Evolutionary conservation across 2,888 invertebrate genomes (phyloP).

Genomic region (Andricus quercusramuli): DNA sequence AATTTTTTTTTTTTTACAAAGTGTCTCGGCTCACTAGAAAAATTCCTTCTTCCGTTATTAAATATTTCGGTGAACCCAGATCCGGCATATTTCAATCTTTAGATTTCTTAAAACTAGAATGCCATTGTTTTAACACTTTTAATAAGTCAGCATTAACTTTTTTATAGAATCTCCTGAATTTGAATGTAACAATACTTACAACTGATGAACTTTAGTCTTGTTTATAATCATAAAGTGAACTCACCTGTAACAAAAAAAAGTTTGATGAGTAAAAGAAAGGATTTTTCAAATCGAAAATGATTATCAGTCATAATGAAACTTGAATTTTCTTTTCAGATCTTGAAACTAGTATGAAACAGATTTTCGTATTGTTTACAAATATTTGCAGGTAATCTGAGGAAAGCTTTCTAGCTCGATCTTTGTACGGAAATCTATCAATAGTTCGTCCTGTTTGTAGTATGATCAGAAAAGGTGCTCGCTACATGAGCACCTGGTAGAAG

Average conservation of each 20-base stretch:
- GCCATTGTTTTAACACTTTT: neutral
- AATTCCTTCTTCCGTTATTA: too few relatives aligned
- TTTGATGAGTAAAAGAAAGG: neutral
- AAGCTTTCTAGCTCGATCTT: neutral
- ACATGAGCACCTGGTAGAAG: neutral
- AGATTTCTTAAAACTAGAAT: too few relatives aligned
- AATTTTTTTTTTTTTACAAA: too few relatives aligned
- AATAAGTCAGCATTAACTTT: too few relatives aligned
- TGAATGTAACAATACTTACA: neutral
- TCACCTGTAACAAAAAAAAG: slow-evolving; percentile 5
- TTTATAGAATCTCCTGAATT: too few relatives aligned
- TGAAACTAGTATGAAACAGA: neutral
- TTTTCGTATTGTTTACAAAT: neutral
- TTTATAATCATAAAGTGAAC: neutral
- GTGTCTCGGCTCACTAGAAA: too few relatives aligned
- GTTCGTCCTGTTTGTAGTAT: neutral
- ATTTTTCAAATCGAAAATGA: neutral
- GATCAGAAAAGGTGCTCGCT: neutral
- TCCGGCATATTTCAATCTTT: too few relatives aligned
- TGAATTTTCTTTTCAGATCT: neutral
- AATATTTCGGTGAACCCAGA: too few relatives aligned
- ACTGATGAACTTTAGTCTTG: neutral
- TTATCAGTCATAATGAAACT: neutral
- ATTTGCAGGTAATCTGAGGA: neutral
- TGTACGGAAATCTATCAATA: neutral